Percentiles rank a stretch among this genome's conserved stretches.
These are phyloP conservation scores for Ischnus inquisitorius DNA, from an alignment of 2,888 invertebrate species.

Conservation along the genomic window DNA sequence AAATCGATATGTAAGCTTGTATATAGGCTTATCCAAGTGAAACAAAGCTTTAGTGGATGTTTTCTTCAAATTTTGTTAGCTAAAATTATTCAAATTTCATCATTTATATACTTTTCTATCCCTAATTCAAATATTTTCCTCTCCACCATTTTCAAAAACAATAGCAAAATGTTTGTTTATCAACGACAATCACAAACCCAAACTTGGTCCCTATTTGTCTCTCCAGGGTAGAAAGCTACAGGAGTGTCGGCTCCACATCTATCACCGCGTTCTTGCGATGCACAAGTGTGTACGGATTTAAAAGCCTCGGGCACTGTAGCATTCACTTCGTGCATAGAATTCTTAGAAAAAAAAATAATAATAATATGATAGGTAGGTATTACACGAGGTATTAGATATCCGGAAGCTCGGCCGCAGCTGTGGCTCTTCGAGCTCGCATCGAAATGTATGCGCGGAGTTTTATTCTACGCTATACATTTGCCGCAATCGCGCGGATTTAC, in stretches of 20 bases:
- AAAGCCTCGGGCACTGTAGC: not conserved
- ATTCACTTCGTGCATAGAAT: slow-evolving; percentile 10
- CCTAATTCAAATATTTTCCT: too few species aligned
- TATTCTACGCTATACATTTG: too few species aligned
- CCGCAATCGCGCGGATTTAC: not conserved
- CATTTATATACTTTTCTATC: too few species aligned
- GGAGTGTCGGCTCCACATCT: not conserved
- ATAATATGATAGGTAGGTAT: slow-evolving; percentile 9
- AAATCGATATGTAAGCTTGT: too few species aligned
- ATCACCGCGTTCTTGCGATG: not conserved
- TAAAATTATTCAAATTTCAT: too few species aligned
- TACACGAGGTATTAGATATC: slow-evolving; percentile 6
- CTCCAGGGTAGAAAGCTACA: not conserved
- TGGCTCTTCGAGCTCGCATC: not conserved
- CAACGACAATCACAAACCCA: too few species aligned
- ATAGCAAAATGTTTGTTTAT: too few species aligned
- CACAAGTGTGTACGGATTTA: not conserved
- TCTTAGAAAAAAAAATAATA: not conserved
- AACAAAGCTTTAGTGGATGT: too few species aligned
- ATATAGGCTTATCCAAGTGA: too few species aligned
- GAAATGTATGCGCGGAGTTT: not conserved
- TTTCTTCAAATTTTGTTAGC: too few species aligned
- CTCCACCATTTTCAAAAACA: too few species aligned
- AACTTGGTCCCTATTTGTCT: not conserved
- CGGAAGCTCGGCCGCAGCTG: not conserved